A percentile compares a stretch with the other conserved stretches of the same genome.
These are phyloP conservation scores for Prunella himalayana DNA, from an alignment of 2,113 vertebrate species.

Conservation along the genomic window DNA sequence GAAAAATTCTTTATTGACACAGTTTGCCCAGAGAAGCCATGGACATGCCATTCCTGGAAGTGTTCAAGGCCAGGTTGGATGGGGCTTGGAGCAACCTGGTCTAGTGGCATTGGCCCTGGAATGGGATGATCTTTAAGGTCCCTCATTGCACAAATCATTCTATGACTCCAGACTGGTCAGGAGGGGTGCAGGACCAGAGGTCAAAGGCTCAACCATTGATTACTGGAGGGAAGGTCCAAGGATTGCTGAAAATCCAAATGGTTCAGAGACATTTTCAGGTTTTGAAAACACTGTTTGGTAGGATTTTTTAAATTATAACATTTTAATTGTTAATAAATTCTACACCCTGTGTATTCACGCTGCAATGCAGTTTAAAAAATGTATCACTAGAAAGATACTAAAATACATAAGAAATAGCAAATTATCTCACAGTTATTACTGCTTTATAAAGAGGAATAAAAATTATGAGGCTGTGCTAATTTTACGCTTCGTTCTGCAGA, in stretches of 20 bases:
- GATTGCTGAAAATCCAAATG: not conserved
- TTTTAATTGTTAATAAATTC: not conserved
- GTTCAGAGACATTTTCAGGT: not conserved
- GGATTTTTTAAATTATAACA: not conserved
- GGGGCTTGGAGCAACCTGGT: not conserved
- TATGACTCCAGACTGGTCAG: not conserved
- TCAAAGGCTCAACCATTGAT: not conserved
- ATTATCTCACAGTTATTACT: not conserved
- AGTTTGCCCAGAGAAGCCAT: not conserved
- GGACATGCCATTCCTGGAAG: not conserved
- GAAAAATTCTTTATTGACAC: not conserved
- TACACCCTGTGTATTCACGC: not conserved
- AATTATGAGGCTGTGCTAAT: conserved; percentile 30
- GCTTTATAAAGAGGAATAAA: not conserved
- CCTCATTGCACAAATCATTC: not conserved
- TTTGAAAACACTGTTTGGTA: not conserved
- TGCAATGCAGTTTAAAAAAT: not conserved
- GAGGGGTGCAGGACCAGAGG: not conserved
- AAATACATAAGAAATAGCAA: not conserved
- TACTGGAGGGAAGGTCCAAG: not conserved
- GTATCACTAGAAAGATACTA: not conserved
- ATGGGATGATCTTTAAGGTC: not conserved
- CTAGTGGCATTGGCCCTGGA: not conserved
- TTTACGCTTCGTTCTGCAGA: conserved; percentile 38
- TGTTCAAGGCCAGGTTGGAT: not conserved